Base-by-base conservation (phyloP, 2,797 vertebrate genomes). In the Phoebastria nigripes region DNA sequence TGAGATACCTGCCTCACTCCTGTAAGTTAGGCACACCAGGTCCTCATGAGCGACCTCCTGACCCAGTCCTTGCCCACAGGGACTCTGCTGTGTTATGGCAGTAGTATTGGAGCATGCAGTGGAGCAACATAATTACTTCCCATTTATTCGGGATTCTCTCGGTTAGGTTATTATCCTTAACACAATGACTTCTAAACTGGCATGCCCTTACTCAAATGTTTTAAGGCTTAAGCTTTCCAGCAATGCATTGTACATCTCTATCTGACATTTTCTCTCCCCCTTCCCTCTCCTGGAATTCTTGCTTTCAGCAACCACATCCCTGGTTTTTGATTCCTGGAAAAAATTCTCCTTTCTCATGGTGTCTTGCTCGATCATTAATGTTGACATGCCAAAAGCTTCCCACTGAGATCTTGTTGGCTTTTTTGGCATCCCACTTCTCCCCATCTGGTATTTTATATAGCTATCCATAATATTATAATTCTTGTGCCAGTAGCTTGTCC, bases 401-500 rank as follows among this genome's bases (percentile, higher is more conserved):
- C 96, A 89, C 94, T 26, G 87, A 96, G 94, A 95, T 95, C 90
- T 89, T 72, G 72, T 55, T 93, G 95, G 90, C 69, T 93, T 84
- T 97, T 95, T 96, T 97, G 96, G 94, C 91, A 94, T 81, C 61
- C 61, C 79, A 82, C 73, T 78, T 88, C 56, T 92, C 81, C 85
- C 96, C 96, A 97, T 97, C 96, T 97, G 97, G 89, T 95, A 89
- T 95, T 96, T 97, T 92, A 96, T 92, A 95, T 55, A 96, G 96
- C 81, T 83, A 88, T 88, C 76, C 72, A 73, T 86, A 96, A 86
- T 71, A 62, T 29, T 91, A 54, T 33, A 82, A 89, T 90, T 93
- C 74, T 71, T 93, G 78, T 95, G 96, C 95, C 95, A 97, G 96
- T 87, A 97, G 94, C 80, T 90, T 96, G 77, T 95, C 90, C 70